phyloP scores from a whole-genome alignment of 2,888 invertebrate species.

The Nomada hirtipes region DNA sequence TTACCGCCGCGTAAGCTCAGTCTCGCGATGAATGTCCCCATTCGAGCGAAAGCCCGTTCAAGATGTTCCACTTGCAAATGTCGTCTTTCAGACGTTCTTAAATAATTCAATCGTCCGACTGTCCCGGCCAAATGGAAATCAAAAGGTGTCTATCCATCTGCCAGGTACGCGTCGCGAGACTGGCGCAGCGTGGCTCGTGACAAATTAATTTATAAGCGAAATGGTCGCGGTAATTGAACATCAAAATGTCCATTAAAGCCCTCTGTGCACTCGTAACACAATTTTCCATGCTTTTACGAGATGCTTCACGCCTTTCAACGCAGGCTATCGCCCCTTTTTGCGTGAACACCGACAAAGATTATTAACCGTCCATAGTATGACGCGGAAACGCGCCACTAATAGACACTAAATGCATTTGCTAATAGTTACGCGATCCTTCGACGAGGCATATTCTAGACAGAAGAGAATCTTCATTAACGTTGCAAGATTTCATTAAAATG shows the following conservation, averaged over 20 bases:
- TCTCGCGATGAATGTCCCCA: not conserved
- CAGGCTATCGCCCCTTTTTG: constrained; percentile 43
- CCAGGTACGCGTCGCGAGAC: not conserved
- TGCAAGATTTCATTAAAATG: constrained; percentile 67
- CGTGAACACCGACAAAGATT: constrained; percentile 43
- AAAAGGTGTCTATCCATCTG: constrained; percentile 43
- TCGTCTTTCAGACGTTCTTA: constrained; percentile 18
- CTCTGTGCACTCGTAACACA: constrained; percentile 61
- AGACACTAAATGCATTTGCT: constrained; percentile 68
- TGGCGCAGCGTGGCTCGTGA: constrained; percentile 5
- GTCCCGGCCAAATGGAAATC: constrained; percentile 23
- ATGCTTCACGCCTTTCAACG: constrained; percentile 52
- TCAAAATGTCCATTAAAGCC: constrained; percentile 64
- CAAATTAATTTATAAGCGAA: constrained; percentile 61
- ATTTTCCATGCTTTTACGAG: constrained; percentile 62
- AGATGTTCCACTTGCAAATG: not conserved
- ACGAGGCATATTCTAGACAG: constrained; percentile 46
- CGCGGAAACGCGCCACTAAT: constrained; percentile 62
- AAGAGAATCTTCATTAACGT: constrained; percentile 67
- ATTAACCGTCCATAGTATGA: constrained; percentile 47
- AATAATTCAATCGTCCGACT: constrained; percentile 45
- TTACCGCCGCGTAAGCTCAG: not conserved
- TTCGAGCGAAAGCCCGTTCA: not conserved
- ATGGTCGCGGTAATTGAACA: constrained; percentile 62
- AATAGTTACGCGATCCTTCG: constrained; percentile 66